phyloP scores from a whole-genome alignment of 2,113 vertebrate species.

The Mungos mungo region DNA sequence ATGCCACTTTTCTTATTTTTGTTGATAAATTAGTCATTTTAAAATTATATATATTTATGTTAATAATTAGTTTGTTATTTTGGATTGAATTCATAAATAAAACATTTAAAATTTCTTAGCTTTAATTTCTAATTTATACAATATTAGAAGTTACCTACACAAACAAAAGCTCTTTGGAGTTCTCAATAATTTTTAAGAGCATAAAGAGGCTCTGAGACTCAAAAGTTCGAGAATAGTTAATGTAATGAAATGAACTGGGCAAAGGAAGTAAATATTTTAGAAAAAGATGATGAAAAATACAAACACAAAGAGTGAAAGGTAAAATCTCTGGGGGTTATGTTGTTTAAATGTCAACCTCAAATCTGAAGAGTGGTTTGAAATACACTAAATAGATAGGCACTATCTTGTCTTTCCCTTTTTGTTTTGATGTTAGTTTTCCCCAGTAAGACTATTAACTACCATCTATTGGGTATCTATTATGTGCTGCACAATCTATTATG shows the following conservation, averaged over 20 bases:
- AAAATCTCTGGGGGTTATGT: not conserved
- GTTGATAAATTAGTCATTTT: not conserved
- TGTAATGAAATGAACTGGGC: not conserved
- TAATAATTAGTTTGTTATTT: not conserved
- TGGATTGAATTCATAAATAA: not conserved
- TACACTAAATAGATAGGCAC: not conserved
- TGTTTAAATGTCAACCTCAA: not conserved
- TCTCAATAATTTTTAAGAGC: not conserved
- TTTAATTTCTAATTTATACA: conserved; percentile 12
- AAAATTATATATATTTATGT: not conserved
- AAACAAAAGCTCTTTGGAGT: not conserved
- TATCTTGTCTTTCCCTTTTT: not conserved
- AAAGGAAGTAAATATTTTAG: not conserved
- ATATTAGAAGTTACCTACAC: not conserved
- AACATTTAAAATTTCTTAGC: not conserved
- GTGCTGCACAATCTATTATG: not conserved
- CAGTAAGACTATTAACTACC: not conserved
- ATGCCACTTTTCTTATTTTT: not conserved
- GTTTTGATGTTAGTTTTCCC: not conserved
- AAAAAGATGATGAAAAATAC: not conserved
- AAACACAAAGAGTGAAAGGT: not conserved
- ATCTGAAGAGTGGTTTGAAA: not conserved
- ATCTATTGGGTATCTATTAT: not conserved
- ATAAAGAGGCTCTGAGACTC: not conserved
- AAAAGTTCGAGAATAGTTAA: not conserved